Evolutionary conservation across 2,888 invertebrate species (phyloP), one percentile per base, ranked within the genome.

Genomic region (Falcaria lacertinaria): DNA sequence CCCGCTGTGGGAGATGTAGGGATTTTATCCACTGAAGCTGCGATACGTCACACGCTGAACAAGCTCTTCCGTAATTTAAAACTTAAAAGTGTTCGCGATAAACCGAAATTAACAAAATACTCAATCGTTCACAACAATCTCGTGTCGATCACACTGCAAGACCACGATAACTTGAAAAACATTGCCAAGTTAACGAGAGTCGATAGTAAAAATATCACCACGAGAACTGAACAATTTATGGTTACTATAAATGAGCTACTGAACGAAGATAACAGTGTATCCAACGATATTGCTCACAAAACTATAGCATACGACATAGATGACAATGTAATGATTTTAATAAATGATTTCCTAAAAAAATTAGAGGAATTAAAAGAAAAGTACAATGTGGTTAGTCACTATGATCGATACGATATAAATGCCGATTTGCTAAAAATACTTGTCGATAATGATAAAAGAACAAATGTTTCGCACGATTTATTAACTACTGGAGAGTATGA

Each of bases 71-170:
- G 54, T 8, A 52, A 32, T 40, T 52, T 84, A 0, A 67, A 64
- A 44, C 44, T 80, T 5, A 58, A 54, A 36, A 52, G 48, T 32
- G 42, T 49, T 1, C 59, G 60, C 28, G 48, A 57, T 13, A 67
- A 59, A 33, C 48, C 54, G 2, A 70, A 53, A 42, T 48, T 76
- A 13, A 62, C 57, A 42, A 69, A 78, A 33, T 76, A 69, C 46
- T 55, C 68, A 1, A 50, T 52, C 28, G 64, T 79, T 36, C 74
- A 79, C 52, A 71, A 78, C 35, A 73, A 66, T 47, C 76, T 84
- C 35, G 52, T 66, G 3, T 63, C 70, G 16, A 52, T 74, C 22
- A 70, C 74, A n/a, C 48, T 68, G 19, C 61, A 64, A 54, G 69
- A 77, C 48, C 61, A 73, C 42, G 48, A 65, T 6, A 66, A 50